Conservation (phyloP, 2,888 invertebrate genomes). For the Agrochola lychnidis region DNA sequence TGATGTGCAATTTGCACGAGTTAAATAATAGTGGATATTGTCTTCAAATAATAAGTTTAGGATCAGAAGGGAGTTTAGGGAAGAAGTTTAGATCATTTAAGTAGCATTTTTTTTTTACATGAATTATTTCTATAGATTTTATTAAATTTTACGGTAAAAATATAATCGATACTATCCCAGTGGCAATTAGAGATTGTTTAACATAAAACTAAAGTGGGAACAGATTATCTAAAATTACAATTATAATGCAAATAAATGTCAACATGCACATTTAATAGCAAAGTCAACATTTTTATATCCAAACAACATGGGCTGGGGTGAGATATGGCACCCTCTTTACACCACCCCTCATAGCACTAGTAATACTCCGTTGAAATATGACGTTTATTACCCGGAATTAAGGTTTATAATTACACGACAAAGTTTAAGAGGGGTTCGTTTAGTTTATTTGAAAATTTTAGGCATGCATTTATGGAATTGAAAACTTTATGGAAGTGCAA, state of each 20-base stretch:
- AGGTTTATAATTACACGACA: constrained; percentile 44
- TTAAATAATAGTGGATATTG: too few relatives aligned
- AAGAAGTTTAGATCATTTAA: too few relatives aligned
- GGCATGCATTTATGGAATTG: constrained; percentile 81
- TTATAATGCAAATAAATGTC: constrained; percentile 81
- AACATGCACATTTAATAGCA: constrained; percentile 80
- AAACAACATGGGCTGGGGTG: constrained; percentile 75
- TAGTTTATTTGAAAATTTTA: constrained; percentile 75
- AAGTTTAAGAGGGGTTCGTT: constrained; percentile 54
- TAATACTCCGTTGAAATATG: constrained; percentile 46
- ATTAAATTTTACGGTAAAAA: neutral
- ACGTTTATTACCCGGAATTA: constrained; percentile 23
- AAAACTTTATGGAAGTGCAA: constrained; percentile 72
- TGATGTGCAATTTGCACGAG: neutral
- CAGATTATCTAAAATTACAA: constrained; percentile 69
- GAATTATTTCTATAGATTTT: neutral
- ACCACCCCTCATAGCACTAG: constrained; percentile 56
- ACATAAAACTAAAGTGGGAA: constrained; percentile 50
- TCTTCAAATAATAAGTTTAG: neutral
- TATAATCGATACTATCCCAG: constrained; percentile 9
- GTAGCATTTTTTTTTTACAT: neutral
- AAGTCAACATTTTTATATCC: constrained; percentile 82
- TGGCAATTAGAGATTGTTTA: constrained; percentile 58
- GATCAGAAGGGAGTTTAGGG: too few relatives aligned
- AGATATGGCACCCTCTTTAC: constrained; percentile 67